Base-by-base conservation (phyloP, 2,888 invertebrate genomes). In the Tupiocoris notatus region DNA sequence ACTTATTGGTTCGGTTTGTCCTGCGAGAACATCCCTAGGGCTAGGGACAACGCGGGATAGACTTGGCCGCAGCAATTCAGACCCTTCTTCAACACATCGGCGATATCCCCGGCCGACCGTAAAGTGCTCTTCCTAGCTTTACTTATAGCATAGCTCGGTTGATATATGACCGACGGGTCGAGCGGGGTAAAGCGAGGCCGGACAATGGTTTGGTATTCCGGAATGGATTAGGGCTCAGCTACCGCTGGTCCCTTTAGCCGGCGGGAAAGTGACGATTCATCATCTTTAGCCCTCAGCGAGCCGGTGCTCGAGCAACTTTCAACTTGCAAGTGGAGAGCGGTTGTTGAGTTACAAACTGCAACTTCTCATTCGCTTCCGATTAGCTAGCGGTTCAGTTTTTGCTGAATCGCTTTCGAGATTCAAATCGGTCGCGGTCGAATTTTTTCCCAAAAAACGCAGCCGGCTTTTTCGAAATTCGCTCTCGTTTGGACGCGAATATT, bases 1-100 rank as follows among this genome's bases (percentile, higher is more conserved):
- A 65, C 65, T 65, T 65, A 65, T 65, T 65, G 65, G 65, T 65
- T 39, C 25, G 65, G 39, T 65, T 25, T 24, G 65, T 25, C 63
- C 63, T 63, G n/a, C n/a, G n/a, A n/a, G n/a, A n/a, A 39, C 39
- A 39, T 39, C 39, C 39, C 39, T 12, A 3, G n/a, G 39, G 39
- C 39, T 39, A 12, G 39, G 39, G 39, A 39, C 39, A 39, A 39
- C 39, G 12, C 12, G 6, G 39, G 39, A 3, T 12, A 39, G 39
- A 39, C 39, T 39, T 39, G 39, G 39, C 39, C 39, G 6, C 39
- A 12, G 39, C 39, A 12, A 39, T 39, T 39, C 39, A 39, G 39
- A 12, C n/a, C n/a, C n/a, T 39, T 39, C 39, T 39, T 39, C 39
- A 39, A 39, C 39, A 39, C 39, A 12, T 39, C 39, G 39, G 39